phyloP scores from a whole-genome alignment of 2,113 vertebrate genomes.

The Vimba vimba region DNA sequence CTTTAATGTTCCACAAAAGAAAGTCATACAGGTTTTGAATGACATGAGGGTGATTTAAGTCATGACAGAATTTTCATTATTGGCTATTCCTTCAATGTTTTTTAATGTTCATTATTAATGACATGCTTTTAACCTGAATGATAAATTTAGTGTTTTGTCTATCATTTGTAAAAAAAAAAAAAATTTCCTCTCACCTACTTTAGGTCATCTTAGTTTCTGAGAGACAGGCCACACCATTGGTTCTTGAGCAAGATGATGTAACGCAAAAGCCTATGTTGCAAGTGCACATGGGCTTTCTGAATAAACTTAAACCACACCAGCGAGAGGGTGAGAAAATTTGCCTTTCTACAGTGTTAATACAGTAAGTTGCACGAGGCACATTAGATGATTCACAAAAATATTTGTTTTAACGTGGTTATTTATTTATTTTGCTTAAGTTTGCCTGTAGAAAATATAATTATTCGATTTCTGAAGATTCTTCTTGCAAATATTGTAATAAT shows the following conservation, averaged over 20 bases:
- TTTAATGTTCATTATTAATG: background rate
- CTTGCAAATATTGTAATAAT: too few species aligned
- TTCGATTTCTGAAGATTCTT: too few species aligned
- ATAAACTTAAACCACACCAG: constrained; percentile 93
- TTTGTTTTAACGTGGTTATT: too few species aligned
- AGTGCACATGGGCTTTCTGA: constrained; percentile 91
- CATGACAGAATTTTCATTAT: background rate
- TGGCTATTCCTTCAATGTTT: background rate
- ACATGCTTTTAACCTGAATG: background rate
- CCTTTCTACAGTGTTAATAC: background rate
- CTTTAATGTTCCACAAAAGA: background rate
- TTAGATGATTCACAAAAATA: too few species aligned
- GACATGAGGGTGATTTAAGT: background rate
- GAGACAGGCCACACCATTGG: constrained; percentile 84
- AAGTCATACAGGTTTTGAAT: background rate
- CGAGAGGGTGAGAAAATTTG: constrained; percentile 80
- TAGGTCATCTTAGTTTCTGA: constrained; percentile 87
- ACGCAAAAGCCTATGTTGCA: constrained; percentile 90
- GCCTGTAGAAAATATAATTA: too few species aligned
- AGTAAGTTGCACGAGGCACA: too few species aligned
- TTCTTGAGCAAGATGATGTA: constrained; percentile 92
- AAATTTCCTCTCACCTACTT: background rate
- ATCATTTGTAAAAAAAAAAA: background rate
- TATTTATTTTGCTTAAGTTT: too few species aligned
- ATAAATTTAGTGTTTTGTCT: background rate